Evolutionary conservation across 1,140 invertebrate species (phyloP), one percentile per base, ranked within the genome.

Genomic region (Thrips palmi): DNA sequence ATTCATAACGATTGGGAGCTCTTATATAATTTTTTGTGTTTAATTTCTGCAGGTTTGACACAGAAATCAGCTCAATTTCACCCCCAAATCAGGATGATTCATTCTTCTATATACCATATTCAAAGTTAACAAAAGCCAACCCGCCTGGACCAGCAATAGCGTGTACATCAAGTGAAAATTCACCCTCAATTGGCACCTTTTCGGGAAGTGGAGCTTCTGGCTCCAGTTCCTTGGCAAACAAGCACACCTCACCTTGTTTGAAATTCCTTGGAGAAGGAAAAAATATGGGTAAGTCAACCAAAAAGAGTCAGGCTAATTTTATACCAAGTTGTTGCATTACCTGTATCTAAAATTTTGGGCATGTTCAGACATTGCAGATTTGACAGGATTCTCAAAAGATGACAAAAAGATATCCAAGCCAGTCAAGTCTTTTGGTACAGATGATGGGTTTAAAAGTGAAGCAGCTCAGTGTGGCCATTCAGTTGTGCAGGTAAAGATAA

Each of bases 401-500:
- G 25, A 34, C 22, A 8, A 34, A 25, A 12, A 37, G 22, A 21
- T 22, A 31, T 34, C 20, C 8, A 3, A 29, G 30, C 21, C 27
- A 27, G 14, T 35, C 0, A 76, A 75, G 53, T 64, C 72, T 4
- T 65, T 63, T 17, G 70, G 68, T 1, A 63, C 64, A 0, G 71
- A 76, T 46, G 73, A 78, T 57, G 74, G 70, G 34, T 72, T 77
- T 54, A 72, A 75, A 52, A 68, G 71, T 39, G 69, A 74, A 46
- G 64, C 67, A 22, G 70, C 73, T 24, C 68, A 70, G 20, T 77
- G 75, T 43, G 74, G 74, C 34, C 70, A 62, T 41, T 78, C 75
- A 2, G 70, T 80, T 21, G 68, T 77, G 41, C 64, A 67, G 48
- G 73, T n/a, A n/a, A n/a, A n/a, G n/a, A n/a, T n/a, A n/a, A n/a